These are phyloP conservation scores for Lepus oiostolus DNA, from an alignment of 2,797 vertebrate genomes.

Conservation along the genomic window DNA sequence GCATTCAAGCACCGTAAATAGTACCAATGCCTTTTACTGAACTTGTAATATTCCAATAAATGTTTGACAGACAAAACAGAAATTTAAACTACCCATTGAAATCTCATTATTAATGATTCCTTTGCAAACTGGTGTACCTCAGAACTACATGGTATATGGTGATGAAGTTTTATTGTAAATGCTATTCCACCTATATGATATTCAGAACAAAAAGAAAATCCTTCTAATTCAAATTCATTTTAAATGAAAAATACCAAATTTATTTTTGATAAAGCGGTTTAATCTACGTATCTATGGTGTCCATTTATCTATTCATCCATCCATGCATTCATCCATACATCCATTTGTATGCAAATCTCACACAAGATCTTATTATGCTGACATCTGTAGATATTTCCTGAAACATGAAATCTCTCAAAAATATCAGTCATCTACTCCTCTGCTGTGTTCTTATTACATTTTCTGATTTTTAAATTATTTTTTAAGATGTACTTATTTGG, in stretches of 20 bases:
- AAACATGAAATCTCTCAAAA: conserved; percentile 20
- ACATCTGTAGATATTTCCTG: background rate
- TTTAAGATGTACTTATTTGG: too few species aligned
- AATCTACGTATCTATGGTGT: background rate
- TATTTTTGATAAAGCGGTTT: background rate
- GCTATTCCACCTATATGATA: background rate
- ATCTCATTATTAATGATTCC: background rate
- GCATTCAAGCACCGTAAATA: conserved; percentile 6
- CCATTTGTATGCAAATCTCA: background rate
- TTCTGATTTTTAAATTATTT: too few species aligned
- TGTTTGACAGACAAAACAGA: conserved; percentile 24
- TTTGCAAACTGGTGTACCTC: background rate
- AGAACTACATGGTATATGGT: background rate
- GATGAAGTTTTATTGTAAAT: conserved; percentile 1
- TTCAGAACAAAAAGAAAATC: background rate
- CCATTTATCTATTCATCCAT: background rate
- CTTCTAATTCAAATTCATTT: background rate
- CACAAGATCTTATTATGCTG: background rate
- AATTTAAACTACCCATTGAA: background rate
- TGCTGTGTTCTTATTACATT: background rate
- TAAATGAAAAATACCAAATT: background rate
- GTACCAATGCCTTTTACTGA: background rate
- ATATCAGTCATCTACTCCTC: background rate
- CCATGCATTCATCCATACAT: background rate
- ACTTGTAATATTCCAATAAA: conserved; percentile 48